Evolutionary conservation across 2,888 invertebrate species (phyloP).

Genomic region (Andrena praecox): DNA sequence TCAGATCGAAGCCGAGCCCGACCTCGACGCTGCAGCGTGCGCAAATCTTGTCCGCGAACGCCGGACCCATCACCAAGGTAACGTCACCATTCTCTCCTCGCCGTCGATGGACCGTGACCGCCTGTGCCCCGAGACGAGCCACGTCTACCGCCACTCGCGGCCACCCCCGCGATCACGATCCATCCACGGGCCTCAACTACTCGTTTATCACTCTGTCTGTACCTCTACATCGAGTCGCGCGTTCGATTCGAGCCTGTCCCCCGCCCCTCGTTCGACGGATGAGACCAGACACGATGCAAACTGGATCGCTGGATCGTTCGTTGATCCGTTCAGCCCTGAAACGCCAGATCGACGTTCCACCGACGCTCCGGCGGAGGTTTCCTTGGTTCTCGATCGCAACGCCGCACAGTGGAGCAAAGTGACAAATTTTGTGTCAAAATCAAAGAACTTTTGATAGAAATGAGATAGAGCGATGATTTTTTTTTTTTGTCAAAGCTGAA

Average conservation of each 20-base stretch:
- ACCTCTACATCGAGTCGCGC: conserved; percentile 21
- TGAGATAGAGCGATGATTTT: too few relatives aligned
- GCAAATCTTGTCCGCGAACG: conserved; percentile 87
- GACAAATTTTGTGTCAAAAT: too few relatives aligned
- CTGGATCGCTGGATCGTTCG: conserved; percentile 51
- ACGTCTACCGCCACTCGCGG: neutral
- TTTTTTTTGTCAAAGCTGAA: too few relatives aligned
- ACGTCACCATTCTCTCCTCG: conserved; percentile 49
- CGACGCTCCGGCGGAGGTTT: conserved; percentile 20
- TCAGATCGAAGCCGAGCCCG: conserved; percentile 97
- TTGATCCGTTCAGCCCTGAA: conserved; percentile 33
- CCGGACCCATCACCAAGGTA: conserved; percentile 99
- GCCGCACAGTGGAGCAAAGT: too few relatives aligned
- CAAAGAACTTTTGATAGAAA: too few relatives aligned
- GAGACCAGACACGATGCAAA: conserved; percentile 17
- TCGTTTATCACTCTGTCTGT: conserved; percentile 9
- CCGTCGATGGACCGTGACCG: conserved; percentile 25
- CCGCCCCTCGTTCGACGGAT: neutral
- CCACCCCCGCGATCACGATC: conserved; percentile 25
- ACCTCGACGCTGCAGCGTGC: conserved; percentile 89
- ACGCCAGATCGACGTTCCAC: conserved; percentile 39
- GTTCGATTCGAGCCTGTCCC: neutral
- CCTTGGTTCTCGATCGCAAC: conserved; percentile 34
- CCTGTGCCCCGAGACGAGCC: neutral
- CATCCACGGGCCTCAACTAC: conserved; percentile 2